Percentiles rank a stretch among this genome's conserved stretches.
These are phyloP conservation scores for Cranoglanis bouderius DNA, from an alignment of 2,113 vertebrate species.

Conservation along the genomic window DNA sequence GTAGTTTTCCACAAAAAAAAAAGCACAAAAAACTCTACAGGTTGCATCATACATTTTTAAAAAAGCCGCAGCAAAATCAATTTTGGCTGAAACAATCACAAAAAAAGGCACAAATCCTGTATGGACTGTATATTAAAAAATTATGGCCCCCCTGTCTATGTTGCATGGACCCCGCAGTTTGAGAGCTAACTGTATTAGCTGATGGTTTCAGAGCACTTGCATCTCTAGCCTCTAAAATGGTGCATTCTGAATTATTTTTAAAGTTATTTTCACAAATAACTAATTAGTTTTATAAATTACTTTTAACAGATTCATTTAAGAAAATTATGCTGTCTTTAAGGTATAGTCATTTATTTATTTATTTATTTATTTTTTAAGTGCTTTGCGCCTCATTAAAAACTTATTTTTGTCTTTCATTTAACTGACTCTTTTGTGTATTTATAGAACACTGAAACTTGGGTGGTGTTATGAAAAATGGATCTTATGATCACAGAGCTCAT, in stretches of 20 bases:
- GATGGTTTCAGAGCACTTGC: not conserved
- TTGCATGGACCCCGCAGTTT: not conserved
- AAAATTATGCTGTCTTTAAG: slow-evolving; percentile 25
- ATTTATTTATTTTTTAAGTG: slow-evolving; percentile 39
- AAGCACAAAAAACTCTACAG: too few species aligned
- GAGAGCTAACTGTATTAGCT: not conserved
- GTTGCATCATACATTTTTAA: too few species aligned
- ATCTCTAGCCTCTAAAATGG: not conserved
- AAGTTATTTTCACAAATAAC: slow-evolving; percentile 17
- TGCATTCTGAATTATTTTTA: not conserved
- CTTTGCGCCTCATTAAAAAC: slow-evolving; percentile 48
- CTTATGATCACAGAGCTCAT: slow-evolving; percentile 45
- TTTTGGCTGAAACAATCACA: too few species aligned
- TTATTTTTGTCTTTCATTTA: slow-evolving; percentile 48
- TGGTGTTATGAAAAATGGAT: slow-evolving; percentile 52
- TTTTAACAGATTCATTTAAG: not conserved
- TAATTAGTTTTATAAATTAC: slow-evolving; percentile 33
- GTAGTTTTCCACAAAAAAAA: too few species aligned
- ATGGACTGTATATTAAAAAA: not conserved
- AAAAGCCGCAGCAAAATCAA: too few species aligned
- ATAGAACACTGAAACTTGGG: slow-evolving; percentile 45
- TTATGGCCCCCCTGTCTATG: not conserved
- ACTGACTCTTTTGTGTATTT: slow-evolving; percentile 40
- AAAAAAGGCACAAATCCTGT: too few species aligned
- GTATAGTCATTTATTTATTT: not conserved